Percentiles rank a stretch among this genome's conserved stretches.
These are phyloP conservation scores for Rhodinocichla rosea DNA, from an alignment of 2,113 vertebrate species.

Conservation along the genomic window DNA sequence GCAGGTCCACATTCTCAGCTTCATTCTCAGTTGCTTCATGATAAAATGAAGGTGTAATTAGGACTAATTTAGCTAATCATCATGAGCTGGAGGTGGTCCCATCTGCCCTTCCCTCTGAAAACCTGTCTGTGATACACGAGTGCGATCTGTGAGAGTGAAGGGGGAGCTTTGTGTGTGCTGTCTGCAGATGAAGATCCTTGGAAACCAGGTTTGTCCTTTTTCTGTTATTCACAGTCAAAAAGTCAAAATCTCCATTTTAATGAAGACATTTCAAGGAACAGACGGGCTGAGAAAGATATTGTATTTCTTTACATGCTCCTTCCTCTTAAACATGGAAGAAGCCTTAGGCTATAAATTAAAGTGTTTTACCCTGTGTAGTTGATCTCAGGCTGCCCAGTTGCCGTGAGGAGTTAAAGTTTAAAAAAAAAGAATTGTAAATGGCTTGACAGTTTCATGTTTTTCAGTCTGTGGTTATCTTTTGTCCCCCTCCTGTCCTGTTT, in stretches of 20 bases:
- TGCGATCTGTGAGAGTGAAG: background rate
- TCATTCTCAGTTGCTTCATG: background rate
- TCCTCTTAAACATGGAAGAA: background rate
- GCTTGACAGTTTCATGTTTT: background rate
- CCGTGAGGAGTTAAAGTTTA: background rate
- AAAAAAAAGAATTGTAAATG: background rate
- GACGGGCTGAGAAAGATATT: background rate
- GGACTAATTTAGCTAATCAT: background rate
- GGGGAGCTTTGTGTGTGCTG: background rate
- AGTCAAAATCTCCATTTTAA: conserved; percentile 61
- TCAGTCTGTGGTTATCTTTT: background rate
- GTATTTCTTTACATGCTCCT: conserved; percentile 21
- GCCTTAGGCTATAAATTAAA: conserved; percentile 56
- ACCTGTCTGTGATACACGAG: background rate
- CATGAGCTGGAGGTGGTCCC: background rate
- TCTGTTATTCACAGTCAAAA: conserved; percentile 50
- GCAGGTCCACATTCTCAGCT: background rate
- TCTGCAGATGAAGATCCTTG: background rate
- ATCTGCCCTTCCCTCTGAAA: background rate
- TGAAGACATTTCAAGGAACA: conserved; percentile 51
- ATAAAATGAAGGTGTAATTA: background rate
- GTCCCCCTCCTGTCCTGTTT: background rate
- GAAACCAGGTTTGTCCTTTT: conserved; percentile 52
- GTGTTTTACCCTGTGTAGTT: background rate
- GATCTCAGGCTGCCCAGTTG: background rate